phyloP scores from a whole-genome alignment of 2,797 vertebrate species.

The Selene dorsalis region DNA sequence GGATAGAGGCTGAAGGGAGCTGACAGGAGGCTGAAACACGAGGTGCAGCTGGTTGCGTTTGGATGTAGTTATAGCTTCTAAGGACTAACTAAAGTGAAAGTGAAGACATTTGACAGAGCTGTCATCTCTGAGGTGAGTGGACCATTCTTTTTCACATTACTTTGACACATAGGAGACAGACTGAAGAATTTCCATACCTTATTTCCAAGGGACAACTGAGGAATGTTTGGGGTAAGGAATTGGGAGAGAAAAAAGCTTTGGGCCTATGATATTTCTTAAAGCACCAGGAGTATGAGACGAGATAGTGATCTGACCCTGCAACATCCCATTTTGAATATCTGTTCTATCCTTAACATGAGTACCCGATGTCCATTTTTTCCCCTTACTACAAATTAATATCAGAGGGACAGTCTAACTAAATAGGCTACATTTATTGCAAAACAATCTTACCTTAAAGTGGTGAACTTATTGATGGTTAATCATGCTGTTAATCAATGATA shows the following conservation, averaged over 20 bases:
- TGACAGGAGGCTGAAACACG: too few relatives aligned
- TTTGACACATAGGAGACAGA: background rate
- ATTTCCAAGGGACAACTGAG: background rate
- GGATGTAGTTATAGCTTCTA: slow-evolving; percentile 7
- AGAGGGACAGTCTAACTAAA: background rate
- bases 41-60: background rate
- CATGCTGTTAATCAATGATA: background rate
- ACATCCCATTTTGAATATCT: background rate
- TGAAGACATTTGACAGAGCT: slow-evolving; percentile 13
- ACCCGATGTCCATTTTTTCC: background rate
- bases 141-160: background rate
- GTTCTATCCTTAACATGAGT: background rate
- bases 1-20: background rate
- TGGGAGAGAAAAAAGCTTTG: background rate
- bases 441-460: background rate
- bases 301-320: slow-evolving; percentile 11
- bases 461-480: background rate
- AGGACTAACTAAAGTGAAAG: background rate
- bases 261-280: background rate
- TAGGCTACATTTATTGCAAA: background rate
- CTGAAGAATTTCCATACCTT: background rate
- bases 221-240: background rate
- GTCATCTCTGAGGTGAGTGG: slow-evolving; percentile 59
- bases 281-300: background rate
- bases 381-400: background rate